Base-by-base conservation (phyloP, 2,888 invertebrate genomes). In the Sarcophaga carnaria region DNA sequence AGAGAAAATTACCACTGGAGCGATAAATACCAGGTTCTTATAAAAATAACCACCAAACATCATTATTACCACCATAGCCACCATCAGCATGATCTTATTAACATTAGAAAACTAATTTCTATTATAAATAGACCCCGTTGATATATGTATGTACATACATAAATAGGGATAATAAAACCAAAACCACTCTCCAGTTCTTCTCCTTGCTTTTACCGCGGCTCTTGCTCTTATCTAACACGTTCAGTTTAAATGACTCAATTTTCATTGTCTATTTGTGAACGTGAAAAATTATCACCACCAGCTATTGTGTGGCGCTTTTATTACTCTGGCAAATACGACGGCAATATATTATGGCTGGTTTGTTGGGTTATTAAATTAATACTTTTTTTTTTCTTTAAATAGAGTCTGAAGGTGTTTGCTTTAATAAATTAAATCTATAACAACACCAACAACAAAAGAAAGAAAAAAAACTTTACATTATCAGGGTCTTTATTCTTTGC, bases 231-330 rank as follows among this genome's bases (percentile, higher is more conserved):
- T 54, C 54, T 54, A 54, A 54, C 54, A 54, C 54, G 54, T 54
- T 54, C 54, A 14, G 54, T 54, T 77, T 37, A 49, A 63, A 62
- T 79, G 63, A 63, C 62, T 70, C 63, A 79, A 79, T 79, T 70
- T 62, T 63, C 22, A 47, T 62, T 14, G 11, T 20, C 59, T 67
- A 27, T 71, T n/a, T 67, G 17, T 12, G 54, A 81, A 77, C 70
- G 71, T 71, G 64, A 64, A 77, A 66, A 78, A 78, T 72, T 72
- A 83, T 78, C 77, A 72, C 60, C 20, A 66, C 2, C 14, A 54
- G 17, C 12, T 14, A 17, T 54, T 54, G 37, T 37, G 37, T 37
- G 37, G 37, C 12, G 59, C 8, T 63, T 71, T 71, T 64, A 82
- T 82, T 47, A 67, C 37, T 78, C 60, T n/a, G 22, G 37, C 66